These are phyloP conservation scores for Drosophila malerkotliana DNA, from an alignment of 1,140 invertebrate genomes.

Conservation along the genomic window DNA sequence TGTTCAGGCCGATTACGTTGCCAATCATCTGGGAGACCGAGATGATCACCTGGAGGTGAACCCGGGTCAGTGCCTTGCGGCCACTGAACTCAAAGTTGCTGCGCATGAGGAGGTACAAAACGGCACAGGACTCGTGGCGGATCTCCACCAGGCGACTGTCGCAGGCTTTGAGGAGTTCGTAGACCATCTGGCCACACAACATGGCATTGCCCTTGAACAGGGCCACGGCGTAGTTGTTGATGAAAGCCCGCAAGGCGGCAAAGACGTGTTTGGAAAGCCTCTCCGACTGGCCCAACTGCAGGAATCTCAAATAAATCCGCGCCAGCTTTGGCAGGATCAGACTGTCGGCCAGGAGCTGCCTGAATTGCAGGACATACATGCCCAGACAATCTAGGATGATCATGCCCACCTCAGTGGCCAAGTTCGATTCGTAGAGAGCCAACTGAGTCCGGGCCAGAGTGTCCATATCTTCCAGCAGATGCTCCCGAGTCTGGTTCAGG, in stretches of 20 bases:
- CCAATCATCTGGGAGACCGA: slow-evolving; percentile 96
- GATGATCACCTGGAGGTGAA: slow-evolving; percentile 95
- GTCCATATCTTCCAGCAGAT: slow-evolving; percentile 84
- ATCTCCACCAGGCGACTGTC: slow-evolving; percentile 91
- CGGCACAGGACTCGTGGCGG: slow-evolving; percentile 94
- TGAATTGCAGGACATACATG: slow-evolving; percentile 92
- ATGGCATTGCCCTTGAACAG: slow-evolving; percentile 93
- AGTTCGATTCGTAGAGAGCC: slow-evolving; percentile 91
- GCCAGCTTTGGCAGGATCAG: slow-evolving; percentile 91
- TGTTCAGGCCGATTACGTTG: slow-evolving; percentile 93
- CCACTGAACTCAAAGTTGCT: slow-evolving; percentile 96
- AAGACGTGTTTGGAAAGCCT: slow-evolving; percentile 95
- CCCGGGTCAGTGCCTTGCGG: slow-evolving; percentile 92
- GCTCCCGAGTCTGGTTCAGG: slow-evolving; percentile 85
- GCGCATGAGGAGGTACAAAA: slow-evolving; percentile 95
- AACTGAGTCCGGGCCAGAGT: slow-evolving; percentile 57
- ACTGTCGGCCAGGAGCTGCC: slow-evolving; percentile 89
- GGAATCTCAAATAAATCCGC: slow-evolving; percentile 92
- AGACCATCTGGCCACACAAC: slow-evolving; percentile 93
- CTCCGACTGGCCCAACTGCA: slow-evolving; percentile 96
- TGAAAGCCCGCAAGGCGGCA: slow-evolving; percentile 94
- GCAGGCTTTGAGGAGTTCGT: slow-evolving; percentile 91
- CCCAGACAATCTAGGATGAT: slow-evolving; percentile 93
- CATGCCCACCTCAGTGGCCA: slow-evolving; percentile 95
- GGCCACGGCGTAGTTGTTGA: slow-evolving; percentile 94